A percentile compares a stretch with the other conserved stretches of the same genome.
Evolutionary conservation across 2,113 vertebrate species (phyloP).

Genomic region (Chloropsis cyanopogon): DNA sequence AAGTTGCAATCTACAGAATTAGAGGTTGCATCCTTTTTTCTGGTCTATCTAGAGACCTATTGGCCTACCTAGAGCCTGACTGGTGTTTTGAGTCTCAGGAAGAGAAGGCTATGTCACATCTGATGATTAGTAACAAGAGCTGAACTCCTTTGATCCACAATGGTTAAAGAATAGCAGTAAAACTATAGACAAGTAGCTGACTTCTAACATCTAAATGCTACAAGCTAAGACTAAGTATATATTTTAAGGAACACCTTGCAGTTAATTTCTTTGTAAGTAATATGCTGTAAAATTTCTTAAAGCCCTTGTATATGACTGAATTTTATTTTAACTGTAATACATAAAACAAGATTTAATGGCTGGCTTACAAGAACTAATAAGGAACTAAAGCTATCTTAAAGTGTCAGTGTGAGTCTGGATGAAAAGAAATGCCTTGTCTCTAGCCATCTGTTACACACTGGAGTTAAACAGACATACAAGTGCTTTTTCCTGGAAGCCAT

Average conservation of each 20-base stretch:
- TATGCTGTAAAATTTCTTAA: neutral
- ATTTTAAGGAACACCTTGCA: neutral
- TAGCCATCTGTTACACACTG: constrained; percentile 30
- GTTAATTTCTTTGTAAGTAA: neutral
- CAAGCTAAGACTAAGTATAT: neutral
- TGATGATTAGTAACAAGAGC: neutral
- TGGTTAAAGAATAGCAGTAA: neutral
- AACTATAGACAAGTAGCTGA: neutral
- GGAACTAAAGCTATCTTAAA: constrained; percentile 29
- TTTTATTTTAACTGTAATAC: constrained; percentile 19
- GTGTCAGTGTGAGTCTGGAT: constrained; percentile 4
- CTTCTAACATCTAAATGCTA: neutral
- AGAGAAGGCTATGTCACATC: neutral
- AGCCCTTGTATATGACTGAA: neutral
- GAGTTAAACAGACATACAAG: constrained; percentile 45
- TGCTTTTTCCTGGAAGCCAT: constrained; percentile 69
- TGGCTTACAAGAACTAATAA: constrained; percentile 35
- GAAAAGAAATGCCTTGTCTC: constrained; percentile 27
- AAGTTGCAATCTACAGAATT: neutral
- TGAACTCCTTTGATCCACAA: neutral
- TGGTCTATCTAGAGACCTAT: neutral
- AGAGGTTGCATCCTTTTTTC: neutral
- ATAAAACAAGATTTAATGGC: constrained; percentile 1
- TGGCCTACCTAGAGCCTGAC: neutral
- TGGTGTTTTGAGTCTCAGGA: neutral